Evolutionary conservation across 2,797 vertebrate species (phyloP).

Genomic region (Ataeniobius toweri): DNA sequence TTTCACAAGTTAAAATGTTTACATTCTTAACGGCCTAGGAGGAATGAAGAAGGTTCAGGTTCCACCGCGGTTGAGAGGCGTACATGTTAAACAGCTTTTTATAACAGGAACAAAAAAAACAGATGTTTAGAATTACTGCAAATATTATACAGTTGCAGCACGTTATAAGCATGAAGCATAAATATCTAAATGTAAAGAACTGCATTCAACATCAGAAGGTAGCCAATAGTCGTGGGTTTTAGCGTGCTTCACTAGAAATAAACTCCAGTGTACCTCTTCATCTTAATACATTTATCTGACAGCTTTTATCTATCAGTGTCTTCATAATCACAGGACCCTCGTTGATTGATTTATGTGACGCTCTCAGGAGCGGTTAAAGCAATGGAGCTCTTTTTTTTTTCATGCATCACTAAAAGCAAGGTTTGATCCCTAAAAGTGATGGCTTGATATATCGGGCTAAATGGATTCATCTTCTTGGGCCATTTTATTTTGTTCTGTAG

Average conservation of each 20-base stretch:
- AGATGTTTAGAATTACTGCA: not conserved
- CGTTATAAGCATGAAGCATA: not conserved
- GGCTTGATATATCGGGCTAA: conserved; percentile 35
- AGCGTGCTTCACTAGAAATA: not conserved
- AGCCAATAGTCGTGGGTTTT: not conserved
- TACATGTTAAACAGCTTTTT: too few species aligned
- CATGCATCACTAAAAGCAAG: conserved; percentile 30
- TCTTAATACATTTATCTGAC: not conserved
- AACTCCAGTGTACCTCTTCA: not conserved
- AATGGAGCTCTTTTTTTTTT: conserved; percentile 59
- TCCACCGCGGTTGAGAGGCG: too few species aligned
- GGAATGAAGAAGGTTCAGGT: too few species aligned
- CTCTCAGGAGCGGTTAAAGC: conserved; percentile 52
- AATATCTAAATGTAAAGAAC: not conserved
- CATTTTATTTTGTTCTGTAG: conserved; percentile 47
- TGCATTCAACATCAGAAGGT: not conserved
- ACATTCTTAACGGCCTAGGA: too few species aligned
- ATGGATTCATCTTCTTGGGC: conserved; percentile 39
- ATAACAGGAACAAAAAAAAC: too few species aligned
- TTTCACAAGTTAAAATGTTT: too few species aligned
- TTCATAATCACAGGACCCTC: conserved; percentile 30
- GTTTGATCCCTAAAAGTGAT: conserved; percentile 48
- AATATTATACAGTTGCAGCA: not conserved
- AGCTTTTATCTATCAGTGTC: conserved; percentile 3
- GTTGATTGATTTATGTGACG: conserved; percentile 61